Evolutionary conservation across 2,888 invertebrate genomes (phyloP).

Genomic region (Mythimna vitellina): DNA sequence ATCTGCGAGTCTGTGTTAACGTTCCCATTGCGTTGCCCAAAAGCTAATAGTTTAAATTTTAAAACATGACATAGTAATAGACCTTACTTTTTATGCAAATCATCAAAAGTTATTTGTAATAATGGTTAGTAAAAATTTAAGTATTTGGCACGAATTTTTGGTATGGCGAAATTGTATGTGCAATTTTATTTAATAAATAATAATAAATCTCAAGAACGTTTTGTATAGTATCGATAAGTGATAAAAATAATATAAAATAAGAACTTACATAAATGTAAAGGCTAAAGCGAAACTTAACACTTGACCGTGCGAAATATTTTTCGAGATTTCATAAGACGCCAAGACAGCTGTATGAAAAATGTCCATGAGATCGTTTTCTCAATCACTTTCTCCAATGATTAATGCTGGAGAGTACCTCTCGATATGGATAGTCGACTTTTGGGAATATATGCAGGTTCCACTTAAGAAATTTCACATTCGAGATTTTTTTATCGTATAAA

Average conservation of each 20-base stretch:
- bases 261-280: neutral
- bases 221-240: neutral
- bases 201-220: constrained; percentile 25
- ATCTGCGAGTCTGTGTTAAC: constrained; percentile 1
- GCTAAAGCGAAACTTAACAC: constrained; percentile 11
- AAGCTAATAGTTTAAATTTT: neutral
- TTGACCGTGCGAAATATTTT: constrained; percentile 22
- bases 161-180: constrained; percentile 7
- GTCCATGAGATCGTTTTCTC: constrained; percentile 39
- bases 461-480: constrained; percentile 39
- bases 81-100: constrained; percentile 20
- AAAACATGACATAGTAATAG: neutral
- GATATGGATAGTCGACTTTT: constrained; percentile 57
- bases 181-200: constrained; percentile 1
- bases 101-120: constrained; percentile 8
- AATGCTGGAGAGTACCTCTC: constrained; percentile 39
- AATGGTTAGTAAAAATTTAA: constrained; percentile 8
- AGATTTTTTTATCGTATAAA: constrained; percentile 19
- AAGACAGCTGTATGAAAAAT: constrained; percentile 29
- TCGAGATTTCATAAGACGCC: constrained; percentile 22
- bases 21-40: neutral
- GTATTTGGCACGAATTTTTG: neutral
- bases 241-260: constrained; percentile 1
- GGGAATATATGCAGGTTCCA: constrained; percentile 27
- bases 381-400: constrained; percentile 58